phyloP scores from a whole-genome alignment of 2,113 vertebrate species.

The Brachyhypopomus occidentalis region DNA sequence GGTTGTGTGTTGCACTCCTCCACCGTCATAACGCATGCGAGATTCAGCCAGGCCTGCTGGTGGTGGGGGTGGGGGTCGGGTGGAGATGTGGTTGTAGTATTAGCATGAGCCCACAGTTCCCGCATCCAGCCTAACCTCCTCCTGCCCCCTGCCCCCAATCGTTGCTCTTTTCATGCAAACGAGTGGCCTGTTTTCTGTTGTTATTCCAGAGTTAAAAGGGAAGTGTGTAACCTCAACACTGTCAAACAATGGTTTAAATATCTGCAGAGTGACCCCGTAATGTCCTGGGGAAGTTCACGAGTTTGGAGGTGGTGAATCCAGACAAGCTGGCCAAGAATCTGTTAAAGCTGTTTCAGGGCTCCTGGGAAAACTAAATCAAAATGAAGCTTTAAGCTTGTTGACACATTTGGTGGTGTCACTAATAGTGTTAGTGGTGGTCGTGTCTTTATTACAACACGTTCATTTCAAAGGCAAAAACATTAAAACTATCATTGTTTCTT shows the following conservation, averaged over 20 bases:
- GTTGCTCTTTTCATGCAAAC: constrained; percentile 82
- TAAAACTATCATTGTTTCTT: not conserved
- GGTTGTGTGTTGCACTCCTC: no score
- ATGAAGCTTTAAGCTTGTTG: constrained; percentile 16
- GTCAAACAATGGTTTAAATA: constrained; percentile 74
- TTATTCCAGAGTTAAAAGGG: constrained; percentile 80
- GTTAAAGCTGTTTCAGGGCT: constrained; percentile 36
- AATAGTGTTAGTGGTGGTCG: constrained; percentile 33
- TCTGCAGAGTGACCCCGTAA: constrained; percentile 74
- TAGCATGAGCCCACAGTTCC: constrained; percentile 68
- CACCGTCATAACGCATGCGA: no score
- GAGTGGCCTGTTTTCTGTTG: constrained; percentile 75
- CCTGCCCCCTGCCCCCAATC: constrained; percentile 25
- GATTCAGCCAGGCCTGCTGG: not conserved
- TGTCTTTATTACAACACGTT: not conserved
- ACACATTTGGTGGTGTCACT: constrained; percentile 36
- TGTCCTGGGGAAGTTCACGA: constrained; percentile 65
- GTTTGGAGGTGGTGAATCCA: constrained; percentile 41
- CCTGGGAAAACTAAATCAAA: constrained; percentile 15
- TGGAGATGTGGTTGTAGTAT: constrained; percentile 48
- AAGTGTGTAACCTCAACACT: constrained; percentile 80
- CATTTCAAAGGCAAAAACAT: not conserved
- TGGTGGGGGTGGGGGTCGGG: not conserved
- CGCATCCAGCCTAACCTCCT: constrained; percentile 59
- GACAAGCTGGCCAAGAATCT: constrained; percentile 20